phyloP scores from a whole-genome alignment of 2,113 vertebrate genomes.

The Psephotus haematonotus region DNA sequence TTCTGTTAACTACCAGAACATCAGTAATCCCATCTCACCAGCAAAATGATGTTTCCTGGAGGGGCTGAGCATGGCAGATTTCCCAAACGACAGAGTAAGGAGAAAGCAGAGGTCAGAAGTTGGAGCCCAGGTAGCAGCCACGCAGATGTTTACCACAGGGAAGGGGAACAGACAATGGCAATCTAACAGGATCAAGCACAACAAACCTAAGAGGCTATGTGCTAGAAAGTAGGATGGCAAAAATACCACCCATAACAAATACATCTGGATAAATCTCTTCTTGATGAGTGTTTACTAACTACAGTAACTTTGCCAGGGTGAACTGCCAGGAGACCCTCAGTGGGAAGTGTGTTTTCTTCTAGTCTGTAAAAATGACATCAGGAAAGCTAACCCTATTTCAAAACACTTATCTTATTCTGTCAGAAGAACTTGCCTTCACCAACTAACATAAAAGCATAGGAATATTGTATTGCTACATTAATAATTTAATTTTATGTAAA shows the following conservation, averaged over 20 bases:
- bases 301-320: neutral
- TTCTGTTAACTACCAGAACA: fast-evolving
- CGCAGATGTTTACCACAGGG: fast-evolving
- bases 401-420: neutral
- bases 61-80: neutral
- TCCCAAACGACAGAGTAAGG: neutral
- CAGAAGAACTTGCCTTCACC: neutral
- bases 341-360: neutral
- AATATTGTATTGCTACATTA: neutral
- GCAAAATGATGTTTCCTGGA: neutral
- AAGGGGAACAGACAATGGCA: neutral
- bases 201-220: neutral
- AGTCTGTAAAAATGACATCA: neutral
- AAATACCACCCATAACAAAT: neutral
- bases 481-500: neutral
- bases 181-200: neutral
- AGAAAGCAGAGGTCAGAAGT: neutral
- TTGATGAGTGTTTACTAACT: neutral
- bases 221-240: neutral
- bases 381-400: neutral
- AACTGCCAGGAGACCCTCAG: neutral
- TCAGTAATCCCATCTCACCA: neutral
- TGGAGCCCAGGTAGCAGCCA: neutral
- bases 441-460: neutral
- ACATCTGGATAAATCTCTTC: neutral